phyloP scores from a whole-genome alignment of 2,888 invertebrate species.

The Myopa tessellatipennis region DNA sequence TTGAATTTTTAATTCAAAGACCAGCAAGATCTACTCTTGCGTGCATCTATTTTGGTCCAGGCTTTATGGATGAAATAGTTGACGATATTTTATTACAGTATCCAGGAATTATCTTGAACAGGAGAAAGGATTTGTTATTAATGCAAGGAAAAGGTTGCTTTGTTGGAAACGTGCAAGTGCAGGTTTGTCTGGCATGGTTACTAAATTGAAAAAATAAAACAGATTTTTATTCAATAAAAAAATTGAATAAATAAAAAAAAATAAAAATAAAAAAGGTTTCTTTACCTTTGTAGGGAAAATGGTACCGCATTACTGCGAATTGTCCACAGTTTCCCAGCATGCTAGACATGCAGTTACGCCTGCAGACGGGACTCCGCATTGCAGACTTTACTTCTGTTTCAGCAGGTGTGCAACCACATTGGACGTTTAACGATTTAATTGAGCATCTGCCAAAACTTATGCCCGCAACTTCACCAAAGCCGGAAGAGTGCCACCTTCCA shows the following conservation, averaged over 20 bases:
- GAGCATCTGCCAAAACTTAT: conserved; percentile 47
- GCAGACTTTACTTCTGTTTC: conserved; percentile 43
- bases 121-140: too few species aligned
- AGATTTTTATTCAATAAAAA: too few species aligned
- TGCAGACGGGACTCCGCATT: conserved; percentile 50
- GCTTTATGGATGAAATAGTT: not conserved
- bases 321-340: conserved; percentile 57
- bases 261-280: too few species aligned
- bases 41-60: too few species aligned
- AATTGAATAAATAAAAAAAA: too few species aligned
- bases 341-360: conserved; percentile 48
- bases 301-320: conserved; percentile 52
- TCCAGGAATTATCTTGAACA: conserved; percentile 19
- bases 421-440: conserved; percentile 54
- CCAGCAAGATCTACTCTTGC: too few species aligned
- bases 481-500: not conserved
- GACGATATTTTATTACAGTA: conserved; percentile 11
- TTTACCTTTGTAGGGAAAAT: conserved; percentile 44
- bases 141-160: not conserved
- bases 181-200: not conserved
- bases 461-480: not conserved
- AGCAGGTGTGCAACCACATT: conserved; percentile 46
- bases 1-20: too few species aligned
- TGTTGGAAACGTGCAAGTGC: conserved; percentile 16
- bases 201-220: not conserved